phyloP scores from a whole-genome alignment of 2,113 vertebrate genomes.

The Diadophis punctatus region DNA sequence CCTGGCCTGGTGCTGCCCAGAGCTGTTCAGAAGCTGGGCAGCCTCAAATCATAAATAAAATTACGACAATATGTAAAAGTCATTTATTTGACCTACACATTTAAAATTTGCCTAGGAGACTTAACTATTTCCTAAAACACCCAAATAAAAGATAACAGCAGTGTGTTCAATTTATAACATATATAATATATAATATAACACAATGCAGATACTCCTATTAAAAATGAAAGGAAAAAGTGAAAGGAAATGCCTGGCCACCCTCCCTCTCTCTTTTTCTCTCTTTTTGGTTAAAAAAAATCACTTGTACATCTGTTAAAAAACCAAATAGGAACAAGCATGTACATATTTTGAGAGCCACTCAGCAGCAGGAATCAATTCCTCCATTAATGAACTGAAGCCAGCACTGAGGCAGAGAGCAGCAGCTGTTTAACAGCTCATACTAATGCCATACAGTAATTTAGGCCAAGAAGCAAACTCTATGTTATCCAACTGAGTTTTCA shows the following conservation, averaged over 20 bases:
- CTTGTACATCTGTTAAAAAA: slow-evolving; percentile 44
- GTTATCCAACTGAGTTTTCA: neutral
- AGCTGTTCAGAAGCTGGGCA: neutral
- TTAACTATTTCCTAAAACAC: neutral
- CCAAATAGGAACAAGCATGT: slow-evolving; percentile 27
- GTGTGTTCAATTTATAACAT: neutral
- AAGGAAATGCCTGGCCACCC: slow-evolving; percentile 33
- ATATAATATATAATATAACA: neutral
- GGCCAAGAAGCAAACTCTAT: slow-evolving; percentile 19
- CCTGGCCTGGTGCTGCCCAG: neutral
- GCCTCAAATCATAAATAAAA: neutral
- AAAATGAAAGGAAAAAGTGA: slow-evolving; percentile 20
- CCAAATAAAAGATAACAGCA: neutral
- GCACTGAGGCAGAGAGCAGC: neutral
- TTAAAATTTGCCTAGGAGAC: slow-evolving; percentile 26
- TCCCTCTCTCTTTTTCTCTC: slow-evolving; percentile 2
- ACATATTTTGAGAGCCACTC: slow-evolving; percentile 37
- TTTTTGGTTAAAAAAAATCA: slow-evolving; percentile 4
- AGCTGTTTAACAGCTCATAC: slow-evolving; percentile 2
- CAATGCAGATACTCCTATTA: neutral
- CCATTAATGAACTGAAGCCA: neutral
- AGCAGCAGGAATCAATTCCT: slow-evolving; percentile 18
- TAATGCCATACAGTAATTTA: neutral
- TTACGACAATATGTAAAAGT: slow-evolving; percentile 24
- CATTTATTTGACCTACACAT: slow-evolving; percentile 26